Percentiles rank a stretch among this genome's conserved stretches.
phyloP scores from a whole-genome alignment of 2,888 invertebrate genomes.

The Eupeodes luniger region DNA sequence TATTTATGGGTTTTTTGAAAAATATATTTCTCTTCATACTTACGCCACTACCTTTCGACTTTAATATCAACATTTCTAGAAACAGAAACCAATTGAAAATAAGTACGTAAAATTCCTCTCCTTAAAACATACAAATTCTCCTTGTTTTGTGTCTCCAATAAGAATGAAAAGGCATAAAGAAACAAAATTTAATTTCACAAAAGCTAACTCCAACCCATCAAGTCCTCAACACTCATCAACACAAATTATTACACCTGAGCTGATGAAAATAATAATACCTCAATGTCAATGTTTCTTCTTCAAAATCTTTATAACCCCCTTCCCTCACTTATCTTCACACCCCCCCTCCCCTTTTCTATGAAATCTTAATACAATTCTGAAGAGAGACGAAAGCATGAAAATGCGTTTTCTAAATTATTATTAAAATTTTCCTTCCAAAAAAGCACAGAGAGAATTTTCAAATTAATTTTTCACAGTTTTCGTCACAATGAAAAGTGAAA shows the following conservation, averaged over 20 bases:
- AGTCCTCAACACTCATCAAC: conserved; percentile 67
- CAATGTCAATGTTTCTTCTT: conserved; percentile 39
- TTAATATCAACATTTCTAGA: not conserved
- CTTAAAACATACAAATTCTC: conserved; percentile 19
- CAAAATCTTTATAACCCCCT: conserved; percentile 4
- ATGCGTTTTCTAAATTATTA: conserved; percentile 74
- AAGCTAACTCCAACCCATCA: conserved; percentile 54
- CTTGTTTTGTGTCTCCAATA: not conserved
- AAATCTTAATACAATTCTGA: conserved; percentile 73
- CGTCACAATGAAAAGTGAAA: conserved; percentile 59
- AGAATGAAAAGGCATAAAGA: not conserved
- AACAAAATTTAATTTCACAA: conserved; percentile 11
- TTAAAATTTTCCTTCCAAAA: conserved; percentile 60
- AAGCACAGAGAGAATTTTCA: conserved; percentile 48
- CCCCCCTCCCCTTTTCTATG: not conserved
- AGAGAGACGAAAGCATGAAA: conserved; percentile 68
- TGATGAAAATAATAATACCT: conserved; percentile 63
- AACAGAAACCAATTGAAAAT: conserved; percentile 27
- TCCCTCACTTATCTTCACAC: not conserved
- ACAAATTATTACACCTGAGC: conserved; percentile 66
- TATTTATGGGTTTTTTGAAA: not conserved
- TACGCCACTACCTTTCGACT: not conserved
- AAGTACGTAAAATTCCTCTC: not conserved
- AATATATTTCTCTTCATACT: not conserved
- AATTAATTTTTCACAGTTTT: conserved; percentile 73